A percentile compares a stretch with the other conserved stretches of the same genome.
These are phyloP conservation scores for Eilema griseolum DNA, from an alignment of 2,888 invertebrate species.

Conservation along the genomic window DNA sequence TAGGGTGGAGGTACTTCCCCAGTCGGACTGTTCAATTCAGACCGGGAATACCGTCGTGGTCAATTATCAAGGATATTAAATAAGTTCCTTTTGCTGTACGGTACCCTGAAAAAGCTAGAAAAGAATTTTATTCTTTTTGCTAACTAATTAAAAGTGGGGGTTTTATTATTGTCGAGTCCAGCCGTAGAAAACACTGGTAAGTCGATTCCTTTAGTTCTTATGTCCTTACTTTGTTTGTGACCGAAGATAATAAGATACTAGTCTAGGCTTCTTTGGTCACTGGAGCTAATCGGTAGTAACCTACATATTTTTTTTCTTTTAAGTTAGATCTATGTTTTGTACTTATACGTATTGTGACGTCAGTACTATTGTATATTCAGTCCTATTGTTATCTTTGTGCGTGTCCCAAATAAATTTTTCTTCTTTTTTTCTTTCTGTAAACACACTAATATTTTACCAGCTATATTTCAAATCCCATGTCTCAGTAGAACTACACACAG, in stretches of 20 bases:
- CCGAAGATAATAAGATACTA: neutral
- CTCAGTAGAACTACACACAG: too few relatives aligned
- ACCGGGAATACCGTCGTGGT: too few relatives aligned
- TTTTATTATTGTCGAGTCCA: conserved; percentile 1
- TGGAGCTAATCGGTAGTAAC: neutral
- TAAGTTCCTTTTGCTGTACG: neutral
- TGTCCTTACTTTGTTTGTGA: neutral
- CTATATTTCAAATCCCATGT: too few relatives aligned
- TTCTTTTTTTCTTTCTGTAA: too few relatives aligned
- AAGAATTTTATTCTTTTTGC: neutral
- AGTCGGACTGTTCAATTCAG: too few relatives aligned
- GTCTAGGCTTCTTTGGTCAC: neutral
- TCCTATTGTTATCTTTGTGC: too few relatives aligned
- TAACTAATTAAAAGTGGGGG: conserved; percentile 1
- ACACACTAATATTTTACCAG: too few relatives aligned
- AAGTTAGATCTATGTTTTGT: neutral
- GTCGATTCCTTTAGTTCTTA: neutral
- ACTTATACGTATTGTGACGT: neutral
- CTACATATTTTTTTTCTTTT: neutral
- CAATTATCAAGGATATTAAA: too few relatives aligned
- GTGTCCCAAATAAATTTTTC: too few relatives aligned
- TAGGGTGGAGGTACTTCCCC: too few relatives aligned
- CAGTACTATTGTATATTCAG: neutral
- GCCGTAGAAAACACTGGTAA: neutral
- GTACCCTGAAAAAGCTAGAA: neutral